Evolutionary conservation across 2,797 vertebrate genomes (phyloP), one percentile per base, ranked within the genome.

Genomic region (Micrastur ruficollis): DNA sequence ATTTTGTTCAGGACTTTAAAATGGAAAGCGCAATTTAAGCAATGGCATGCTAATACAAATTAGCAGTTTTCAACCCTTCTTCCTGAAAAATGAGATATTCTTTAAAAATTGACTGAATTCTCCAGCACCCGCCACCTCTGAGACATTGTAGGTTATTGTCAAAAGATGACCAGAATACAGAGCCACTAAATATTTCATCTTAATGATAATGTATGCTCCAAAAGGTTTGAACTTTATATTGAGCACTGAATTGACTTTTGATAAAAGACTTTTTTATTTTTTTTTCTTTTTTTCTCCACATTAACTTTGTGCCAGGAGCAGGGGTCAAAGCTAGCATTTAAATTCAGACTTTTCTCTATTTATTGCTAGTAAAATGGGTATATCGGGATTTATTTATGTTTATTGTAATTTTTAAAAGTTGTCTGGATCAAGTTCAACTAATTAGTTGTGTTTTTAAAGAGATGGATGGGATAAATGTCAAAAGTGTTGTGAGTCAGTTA

Each of bases 181-280:
- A 93, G 75, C 55, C 90, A 93, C 94, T 96, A 90, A 97, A 97
- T 97, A 97, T 96, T 94, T 97, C 83, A 97, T 97, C 85, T 96
- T 94, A 96, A 96, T 96, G 93, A 94, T 96, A 97, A 97, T 95
- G 91, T 65, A 76, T 83, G 14, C 76, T 90, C 87, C 81, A 94
- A 90, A 95, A 93, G 61, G 70, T 66, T 92, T 96, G 85, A 93
- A 84, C 94, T 87, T 89, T 94, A 80, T 62, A 94, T 88, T 13
- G 82, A 84, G 82, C 75, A 86, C 96, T 96, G 87, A 85, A 97
- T 95, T 95, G 65, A 66, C 84, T 97, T 96, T 90, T 95, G 81
- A 97, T 93, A 96, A 96, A 95, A 94, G 94, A 76, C 26, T 74
- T 53, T 65, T 10, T 16, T 2, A 58, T 4, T 9, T 42, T 88